These are phyloP conservation scores for Mechanitis messenoides DNA, from an alignment of 2,888 invertebrate species.

Conservation along the genomic window DNA sequence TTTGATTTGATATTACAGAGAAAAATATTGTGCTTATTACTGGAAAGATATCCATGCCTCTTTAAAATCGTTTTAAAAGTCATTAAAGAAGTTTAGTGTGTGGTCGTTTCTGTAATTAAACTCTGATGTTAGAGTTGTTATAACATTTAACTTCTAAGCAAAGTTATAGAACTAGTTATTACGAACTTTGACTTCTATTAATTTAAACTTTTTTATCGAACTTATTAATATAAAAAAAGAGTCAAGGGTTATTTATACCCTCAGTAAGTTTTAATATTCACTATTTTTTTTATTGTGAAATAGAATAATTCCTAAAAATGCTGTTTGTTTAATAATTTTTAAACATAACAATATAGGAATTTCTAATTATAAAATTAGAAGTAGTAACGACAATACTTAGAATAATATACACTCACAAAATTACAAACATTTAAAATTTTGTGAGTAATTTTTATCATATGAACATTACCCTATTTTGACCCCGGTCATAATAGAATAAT, in stretches of 20 bases:
- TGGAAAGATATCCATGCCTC: constrained; percentile 8
- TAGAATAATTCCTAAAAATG: too few species aligned
- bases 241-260: not conserved
- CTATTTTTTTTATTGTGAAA: too few species aligned
- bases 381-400: too few species aligned
- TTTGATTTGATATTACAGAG: not conserved
- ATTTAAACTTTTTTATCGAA: not conserved
- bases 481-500: too few species aligned
- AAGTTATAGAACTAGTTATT: constrained; percentile 2
- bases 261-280: too few species aligned
- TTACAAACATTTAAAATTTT: too few species aligned
- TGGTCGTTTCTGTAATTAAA: constrained; percentile 7
- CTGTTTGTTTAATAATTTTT: too few species aligned
- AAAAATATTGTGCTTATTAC: not conserved
- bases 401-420: too few species aligned
- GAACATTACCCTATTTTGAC: too few species aligned
- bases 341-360: too few species aligned
- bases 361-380: too few species aligned
- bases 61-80: constrained; percentile 12
- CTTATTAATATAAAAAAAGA: not conserved
- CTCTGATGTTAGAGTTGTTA: constrained; percentile 9
- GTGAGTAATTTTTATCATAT: too few species aligned
- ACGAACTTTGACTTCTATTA: not conserved
- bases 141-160: constrained; percentile 8
- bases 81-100: constrained; percentile 13